Percentiles rank a stretch among this genome's conserved stretches.
These are phyloP conservation scores for Pardosa pseudoannulata DNA, from an alignment of 2,888 invertebrate genomes.

Conservation along the genomic window DNA sequence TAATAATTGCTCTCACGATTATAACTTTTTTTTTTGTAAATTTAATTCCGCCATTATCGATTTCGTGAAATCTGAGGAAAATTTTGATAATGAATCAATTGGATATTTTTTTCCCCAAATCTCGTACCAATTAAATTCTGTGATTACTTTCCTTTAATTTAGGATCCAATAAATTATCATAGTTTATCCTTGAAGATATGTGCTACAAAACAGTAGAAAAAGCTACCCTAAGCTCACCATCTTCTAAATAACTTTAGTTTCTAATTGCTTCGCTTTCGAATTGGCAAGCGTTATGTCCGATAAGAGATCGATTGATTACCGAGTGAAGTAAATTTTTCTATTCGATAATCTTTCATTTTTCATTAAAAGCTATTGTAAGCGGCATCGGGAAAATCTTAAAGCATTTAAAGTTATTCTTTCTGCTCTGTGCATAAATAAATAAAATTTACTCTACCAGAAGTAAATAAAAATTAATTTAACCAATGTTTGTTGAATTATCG, in stretches of 20 bases:
- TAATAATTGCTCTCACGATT: slow-evolving; percentile 53
- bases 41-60: slow-evolving; percentile 36
- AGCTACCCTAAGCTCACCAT: slow-evolving; percentile 34
- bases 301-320: slow-evolving; percentile 45
- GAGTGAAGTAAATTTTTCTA: slow-evolving; percentile 1
- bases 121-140: slow-evolving; percentile 62
- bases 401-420: slow-evolving; percentile 4
- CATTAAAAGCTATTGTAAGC: background rate
- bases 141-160: slow-evolving; percentile 67
- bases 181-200: background rate
- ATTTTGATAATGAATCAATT: slow-evolving; percentile 63
- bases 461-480: too few species aligned
- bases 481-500: too few species aligned
- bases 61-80: slow-evolving; percentile 60
- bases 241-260: slow-evolving; percentile 54
- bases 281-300: slow-evolving; percentile 37
- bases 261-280: slow-evolving; percentile 59
- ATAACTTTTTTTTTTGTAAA: background rate
- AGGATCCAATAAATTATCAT: slow-evolving; percentile 57
- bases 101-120: slow-evolving; percentile 23
- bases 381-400: background rate
- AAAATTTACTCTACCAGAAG: too few species aligned
- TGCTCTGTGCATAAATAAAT: background rate
- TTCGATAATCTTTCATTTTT: background rate
- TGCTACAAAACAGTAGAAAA: slow-evolving; percentile 1